Conservation (phyloP, 2,113 vertebrate species). For the Calonectris borealis region DNA sequence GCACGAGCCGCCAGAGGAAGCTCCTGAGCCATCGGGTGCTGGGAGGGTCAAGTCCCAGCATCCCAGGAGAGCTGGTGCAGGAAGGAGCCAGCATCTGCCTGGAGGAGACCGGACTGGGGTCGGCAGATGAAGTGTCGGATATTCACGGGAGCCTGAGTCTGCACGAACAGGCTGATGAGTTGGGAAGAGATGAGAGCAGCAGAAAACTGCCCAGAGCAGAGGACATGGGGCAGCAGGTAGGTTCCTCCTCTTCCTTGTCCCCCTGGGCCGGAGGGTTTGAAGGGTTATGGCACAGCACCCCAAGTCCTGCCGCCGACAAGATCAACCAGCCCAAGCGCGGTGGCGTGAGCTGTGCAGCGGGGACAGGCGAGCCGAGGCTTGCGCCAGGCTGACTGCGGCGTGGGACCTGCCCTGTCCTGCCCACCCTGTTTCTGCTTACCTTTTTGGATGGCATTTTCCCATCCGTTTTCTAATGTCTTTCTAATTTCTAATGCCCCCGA, state of each 20-base stretch:
- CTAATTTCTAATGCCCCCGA: no score
- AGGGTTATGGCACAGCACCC: neutral
- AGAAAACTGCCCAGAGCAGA: neutral
- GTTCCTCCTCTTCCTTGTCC: neutral
- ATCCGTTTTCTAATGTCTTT: neutral
- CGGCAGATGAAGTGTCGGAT: slow-evolving; percentile 36
- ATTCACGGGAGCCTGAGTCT: slow-evolving; percentile 43
- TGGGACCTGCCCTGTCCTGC: neutral
- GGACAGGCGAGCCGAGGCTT: neutral
- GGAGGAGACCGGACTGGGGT: slow-evolving; percentile 32
- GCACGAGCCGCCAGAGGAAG: neutral
- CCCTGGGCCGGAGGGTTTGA: neutral
- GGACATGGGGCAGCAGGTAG: slow-evolving; percentile 15
- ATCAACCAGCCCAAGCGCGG: accelerated
- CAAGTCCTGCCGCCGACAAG: neutral
- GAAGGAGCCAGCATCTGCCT: slow-evolving; percentile 11
- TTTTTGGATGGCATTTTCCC: neutral
- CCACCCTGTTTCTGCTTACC: neutral
- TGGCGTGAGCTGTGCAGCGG: accelerated
- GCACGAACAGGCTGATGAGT: neutral
- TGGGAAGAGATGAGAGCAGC: neutral
- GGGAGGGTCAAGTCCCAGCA: slow-evolving; percentile 32
- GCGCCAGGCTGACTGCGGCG: accelerated
- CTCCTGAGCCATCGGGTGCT: neutral
- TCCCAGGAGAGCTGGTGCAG: slow-evolving; percentile 16